Conservation (phyloP, 2,113 vertebrate genomes). For the Cyphomyrus plagiostoma region DNA sequence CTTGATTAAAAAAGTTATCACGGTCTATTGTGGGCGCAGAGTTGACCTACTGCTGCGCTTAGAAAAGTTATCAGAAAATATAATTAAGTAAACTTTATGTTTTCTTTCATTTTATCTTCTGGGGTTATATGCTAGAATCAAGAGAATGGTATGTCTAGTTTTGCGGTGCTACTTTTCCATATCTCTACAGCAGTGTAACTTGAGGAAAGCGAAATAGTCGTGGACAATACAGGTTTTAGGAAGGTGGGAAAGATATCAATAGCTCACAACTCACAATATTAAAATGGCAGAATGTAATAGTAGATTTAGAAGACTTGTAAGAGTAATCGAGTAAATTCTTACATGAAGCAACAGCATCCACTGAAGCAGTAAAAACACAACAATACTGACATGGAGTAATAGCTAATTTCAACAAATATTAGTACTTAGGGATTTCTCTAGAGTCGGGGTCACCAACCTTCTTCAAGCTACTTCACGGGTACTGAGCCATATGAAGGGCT, state of each 20-base stretch:
- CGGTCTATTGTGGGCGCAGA: not conserved
- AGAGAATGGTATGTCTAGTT: not conserved
- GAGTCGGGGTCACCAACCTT: no score
- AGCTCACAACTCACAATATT: not conserved
- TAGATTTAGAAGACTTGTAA: not conserved
- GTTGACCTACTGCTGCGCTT: not conserved
- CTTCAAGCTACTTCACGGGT: no score
- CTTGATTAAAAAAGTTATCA: slow-evolving; percentile 4
- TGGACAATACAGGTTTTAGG: not conserved
- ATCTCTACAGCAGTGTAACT: not conserved
- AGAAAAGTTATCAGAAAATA: slow-evolving; percentile 1
- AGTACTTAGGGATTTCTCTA: not conserved
- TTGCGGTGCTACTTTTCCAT: not conserved
- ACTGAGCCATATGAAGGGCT: no score
- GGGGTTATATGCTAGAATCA: not conserved
- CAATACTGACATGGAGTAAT: not conserved
- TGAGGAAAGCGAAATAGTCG: not conserved
- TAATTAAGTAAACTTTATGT: not conserved
- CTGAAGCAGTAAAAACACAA: not conserved
- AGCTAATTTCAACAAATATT: not conserved
- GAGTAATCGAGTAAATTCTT: not conserved
- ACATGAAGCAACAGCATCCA: not conserved
- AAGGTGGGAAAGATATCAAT: not conserved
- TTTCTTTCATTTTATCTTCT: not conserved
- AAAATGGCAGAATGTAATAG: not conserved